Conservation (phyloP, 2,888 invertebrate genomes). For the Pyralis farinalis region DNA sequence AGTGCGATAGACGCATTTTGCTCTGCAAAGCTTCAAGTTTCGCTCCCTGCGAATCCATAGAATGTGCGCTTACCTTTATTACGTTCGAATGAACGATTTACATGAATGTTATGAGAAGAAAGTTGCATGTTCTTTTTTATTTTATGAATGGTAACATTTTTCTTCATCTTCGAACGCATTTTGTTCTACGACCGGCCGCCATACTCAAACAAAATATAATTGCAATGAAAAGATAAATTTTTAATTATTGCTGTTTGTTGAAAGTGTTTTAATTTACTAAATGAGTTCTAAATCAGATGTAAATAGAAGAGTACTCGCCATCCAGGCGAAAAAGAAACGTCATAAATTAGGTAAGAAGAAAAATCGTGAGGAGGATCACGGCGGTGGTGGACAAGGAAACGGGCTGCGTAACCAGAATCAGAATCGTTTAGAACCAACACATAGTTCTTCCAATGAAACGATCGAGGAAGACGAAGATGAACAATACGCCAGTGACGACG, state of each 20-base stretch:
- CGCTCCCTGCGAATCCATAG: no score
- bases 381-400: constrained; percentile 80
- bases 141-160: constrained; percentile 37
- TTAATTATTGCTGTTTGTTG: constrained; percentile 71
- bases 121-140: no score
- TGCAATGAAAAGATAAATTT: constrained; percentile 83
- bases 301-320: constrained; percentile 94
- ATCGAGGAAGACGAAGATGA: constrained; percentile 87
- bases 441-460: constrained; percentile 91
- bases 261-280: constrained; percentile 78
- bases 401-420: constrained; percentile 80
- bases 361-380: constrained; percentile 86
- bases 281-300: constrained; percentile 96
- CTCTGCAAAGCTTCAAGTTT: no score
- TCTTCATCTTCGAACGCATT: constrained; percentile 75
- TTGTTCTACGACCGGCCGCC: constrained; percentile 83
- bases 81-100: no score
- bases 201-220: constrained; percentile 87
- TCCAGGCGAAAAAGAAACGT: constrained; percentile 95
- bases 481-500: constrained; percentile 92
- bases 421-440: constrained; percentile 85
- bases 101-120: no score
- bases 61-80: no score
- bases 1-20: no score
- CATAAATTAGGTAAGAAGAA: constrained; percentile 94